Percentiles rank a stretch among this genome's conserved stretches.
phyloP scores from a whole-genome alignment of 2,888 invertebrate species.

The Chaitophorus viminalis region DNA sequence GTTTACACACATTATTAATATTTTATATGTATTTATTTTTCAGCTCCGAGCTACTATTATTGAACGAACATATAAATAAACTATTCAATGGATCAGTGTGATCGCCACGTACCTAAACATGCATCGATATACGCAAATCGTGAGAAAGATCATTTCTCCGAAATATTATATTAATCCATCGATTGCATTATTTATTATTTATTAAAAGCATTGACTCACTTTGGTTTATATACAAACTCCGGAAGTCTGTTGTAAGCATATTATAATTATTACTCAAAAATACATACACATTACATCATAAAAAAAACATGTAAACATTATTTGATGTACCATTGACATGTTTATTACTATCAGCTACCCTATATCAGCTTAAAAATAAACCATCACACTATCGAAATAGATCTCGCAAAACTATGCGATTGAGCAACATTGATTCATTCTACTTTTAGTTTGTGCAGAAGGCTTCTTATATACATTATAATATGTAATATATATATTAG shows the following conservation, averaged over 20 bases:
- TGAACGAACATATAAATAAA: background rate
- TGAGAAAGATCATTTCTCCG: background rate
- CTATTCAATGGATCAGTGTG: background rate
- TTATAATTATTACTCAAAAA: conserved; percentile 21
- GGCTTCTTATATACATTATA: no score
- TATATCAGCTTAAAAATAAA: no score
- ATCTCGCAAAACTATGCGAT: no score
- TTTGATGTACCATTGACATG: background rate
- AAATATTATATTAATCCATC: background rate
- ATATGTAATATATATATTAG: no score
- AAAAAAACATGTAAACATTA: background rate
- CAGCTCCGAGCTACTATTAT: conserved; percentile 44
- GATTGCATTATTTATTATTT: conserved; percentile 37
- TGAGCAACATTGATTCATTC: no score
- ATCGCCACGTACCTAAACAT: background rate
- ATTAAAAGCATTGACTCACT: conserved; percentile 9
- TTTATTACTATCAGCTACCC: no score
- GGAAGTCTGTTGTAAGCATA: conserved; percentile 27
- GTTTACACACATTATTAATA: background rate
- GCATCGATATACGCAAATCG: background rate
- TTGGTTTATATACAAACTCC: conserved; percentile 10
- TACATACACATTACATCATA: background rate
- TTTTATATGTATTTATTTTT: background rate
- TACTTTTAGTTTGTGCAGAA: no score
- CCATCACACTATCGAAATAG: no score